Conservation (phyloP, 2,113 vertebrate species). For the Megaleporinus macrocephalus region DNA sequence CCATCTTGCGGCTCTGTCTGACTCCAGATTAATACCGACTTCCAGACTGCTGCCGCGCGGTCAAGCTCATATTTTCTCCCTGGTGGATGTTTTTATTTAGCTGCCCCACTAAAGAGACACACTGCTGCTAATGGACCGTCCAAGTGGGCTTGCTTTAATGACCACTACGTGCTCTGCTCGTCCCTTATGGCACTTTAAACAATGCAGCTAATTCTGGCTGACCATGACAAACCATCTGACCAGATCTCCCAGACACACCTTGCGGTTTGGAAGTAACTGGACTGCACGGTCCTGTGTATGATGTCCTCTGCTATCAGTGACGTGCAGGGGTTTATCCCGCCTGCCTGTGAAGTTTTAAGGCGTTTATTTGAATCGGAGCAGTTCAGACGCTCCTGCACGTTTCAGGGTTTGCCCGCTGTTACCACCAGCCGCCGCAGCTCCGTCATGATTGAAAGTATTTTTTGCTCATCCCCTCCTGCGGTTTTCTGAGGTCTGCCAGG, state of each 20-base stretch:
- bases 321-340: too few species aligned
- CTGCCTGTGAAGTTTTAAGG: neutral
- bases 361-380: neutral
- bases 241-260: neutral
- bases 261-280: neutral
- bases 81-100: neutral
- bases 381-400: neutral
- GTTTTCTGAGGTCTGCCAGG: neutral
- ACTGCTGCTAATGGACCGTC: neutral
- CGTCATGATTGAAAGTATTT: too few species aligned
- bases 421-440: neutral
- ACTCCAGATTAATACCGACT: neutral
- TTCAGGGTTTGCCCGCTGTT: neutral
- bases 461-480: neutral
- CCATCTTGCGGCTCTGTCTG: slow-evolving; percentile 19
- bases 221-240: neutral
- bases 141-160: neutral
- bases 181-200: neutral
- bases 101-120: neutral
- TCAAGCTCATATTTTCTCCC: neutral
- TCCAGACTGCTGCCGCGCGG: too few species aligned
- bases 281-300: neutral
- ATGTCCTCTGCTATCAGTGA: too few species aligned
- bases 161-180: neutral
- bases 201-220: neutral